Evolutionary conservation across 2,888 invertebrate species (phyloP).

Genomic region (Lepidonotus clava): DNA sequence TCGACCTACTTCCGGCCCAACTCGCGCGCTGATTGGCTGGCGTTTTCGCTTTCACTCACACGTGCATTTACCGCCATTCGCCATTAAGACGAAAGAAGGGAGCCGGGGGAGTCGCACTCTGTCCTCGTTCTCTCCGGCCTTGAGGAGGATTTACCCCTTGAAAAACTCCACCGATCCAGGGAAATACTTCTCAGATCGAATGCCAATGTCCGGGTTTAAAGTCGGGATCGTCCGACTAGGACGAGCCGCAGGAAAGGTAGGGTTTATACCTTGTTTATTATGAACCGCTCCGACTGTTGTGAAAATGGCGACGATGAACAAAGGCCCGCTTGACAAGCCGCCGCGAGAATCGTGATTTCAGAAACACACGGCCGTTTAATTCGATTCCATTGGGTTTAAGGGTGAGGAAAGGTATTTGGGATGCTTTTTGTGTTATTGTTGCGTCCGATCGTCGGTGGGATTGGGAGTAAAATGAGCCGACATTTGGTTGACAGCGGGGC

Average conservation of each 20-base stretch:
- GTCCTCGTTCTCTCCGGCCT: not conserved
- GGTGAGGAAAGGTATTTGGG: too few species aligned
- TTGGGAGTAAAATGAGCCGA: not conserved
- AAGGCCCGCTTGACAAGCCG: not conserved
- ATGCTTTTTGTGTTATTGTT: not conserved
- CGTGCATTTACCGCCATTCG: conserved; percentile 55
- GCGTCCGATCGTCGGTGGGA: not conserved
- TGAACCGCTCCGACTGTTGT: not conserved
- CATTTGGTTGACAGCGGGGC: not conserved
- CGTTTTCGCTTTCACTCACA: not conserved
- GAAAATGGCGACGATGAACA: conserved; percentile 55
- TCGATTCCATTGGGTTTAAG: not conserved
- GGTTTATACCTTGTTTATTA: not conserved
- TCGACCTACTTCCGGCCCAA: conserved; percentile 23
- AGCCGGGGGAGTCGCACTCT: not conserved
- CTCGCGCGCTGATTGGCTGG: conserved; percentile 48
- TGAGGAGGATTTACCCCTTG: not conserved
- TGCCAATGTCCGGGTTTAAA: conserved; percentile 75
- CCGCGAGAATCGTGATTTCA: not conserved
- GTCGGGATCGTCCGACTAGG: conserved; percentile 81
- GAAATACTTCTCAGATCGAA: not conserved
- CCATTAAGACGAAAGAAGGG: conserved; percentile 1
- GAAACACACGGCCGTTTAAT: not conserved
- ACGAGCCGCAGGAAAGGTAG: conserved; percentile 81
- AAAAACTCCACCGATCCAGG: not conserved